These are phyloP conservation scores for Dascyllus trimaculatus DNA, from an alignment of 2,113 vertebrate species.

Conservation along the genomic window DNA sequence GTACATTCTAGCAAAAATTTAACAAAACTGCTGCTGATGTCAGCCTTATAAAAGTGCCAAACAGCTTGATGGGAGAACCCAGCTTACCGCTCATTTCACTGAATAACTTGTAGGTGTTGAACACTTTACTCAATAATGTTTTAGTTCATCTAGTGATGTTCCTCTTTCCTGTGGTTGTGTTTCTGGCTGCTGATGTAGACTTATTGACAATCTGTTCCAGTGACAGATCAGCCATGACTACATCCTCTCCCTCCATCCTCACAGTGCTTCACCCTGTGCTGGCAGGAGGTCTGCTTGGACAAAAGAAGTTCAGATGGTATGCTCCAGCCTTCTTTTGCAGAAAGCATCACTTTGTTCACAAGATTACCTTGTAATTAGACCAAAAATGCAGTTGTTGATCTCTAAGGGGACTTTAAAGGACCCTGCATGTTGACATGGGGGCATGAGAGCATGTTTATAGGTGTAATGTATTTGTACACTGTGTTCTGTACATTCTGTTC, in stretches of 20 bases:
- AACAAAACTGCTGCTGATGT: too few species aligned
- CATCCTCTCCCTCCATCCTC: not conserved
- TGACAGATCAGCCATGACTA: not conserved
- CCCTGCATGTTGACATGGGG: not conserved
- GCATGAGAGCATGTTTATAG: constrained; percentile 10
- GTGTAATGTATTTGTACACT: constrained; percentile 40
- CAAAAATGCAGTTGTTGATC: not conserved
- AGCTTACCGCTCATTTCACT: not conserved
- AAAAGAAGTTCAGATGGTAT: not conserved
- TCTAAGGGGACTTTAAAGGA: constrained; percentile 5
- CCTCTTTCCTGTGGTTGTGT: constrained; percentile 2
- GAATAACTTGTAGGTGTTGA: not conserved
- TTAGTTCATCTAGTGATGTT: not conserved
- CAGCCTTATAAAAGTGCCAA: too few species aligned
- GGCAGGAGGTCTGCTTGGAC: not conserved
- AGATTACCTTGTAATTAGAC: not conserved
- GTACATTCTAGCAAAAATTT: too few species aligned
- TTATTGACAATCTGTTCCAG: too few species aligned
- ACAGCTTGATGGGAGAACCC: not conserved
- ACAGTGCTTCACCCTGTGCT: not conserved
- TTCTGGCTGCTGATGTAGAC: too few species aligned
- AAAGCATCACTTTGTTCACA: not conserved
- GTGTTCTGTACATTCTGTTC: constrained; percentile 80
- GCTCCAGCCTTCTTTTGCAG: not conserved
- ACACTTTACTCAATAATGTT: not conserved